Evolutionary conservation across 92 coral and sea anemone genomes (phyloP).

Genomic region (Parazoanthus darwini): DNA sequence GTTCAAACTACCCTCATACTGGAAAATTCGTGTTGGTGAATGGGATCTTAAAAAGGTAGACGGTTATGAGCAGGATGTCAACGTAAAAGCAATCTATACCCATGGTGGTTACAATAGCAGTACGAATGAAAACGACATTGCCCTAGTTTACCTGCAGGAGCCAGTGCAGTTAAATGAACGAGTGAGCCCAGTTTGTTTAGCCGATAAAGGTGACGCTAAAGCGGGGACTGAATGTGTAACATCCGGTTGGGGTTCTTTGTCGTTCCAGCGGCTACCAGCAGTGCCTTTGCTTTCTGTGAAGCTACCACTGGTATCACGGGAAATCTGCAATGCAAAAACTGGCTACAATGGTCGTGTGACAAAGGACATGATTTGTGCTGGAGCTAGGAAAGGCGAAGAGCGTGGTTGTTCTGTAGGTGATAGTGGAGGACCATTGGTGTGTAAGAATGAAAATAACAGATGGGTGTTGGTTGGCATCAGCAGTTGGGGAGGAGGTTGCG

Average conservation of each 20-base stretch:
- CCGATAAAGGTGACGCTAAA: slow-evolving; percentile 43
- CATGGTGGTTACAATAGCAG: slow-evolving; percentile 74
- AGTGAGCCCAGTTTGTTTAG: slow-evolving; percentile 74
- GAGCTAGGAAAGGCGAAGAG: slow-evolving; percentile 51
- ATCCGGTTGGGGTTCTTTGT: slow-evolving; percentile 80
- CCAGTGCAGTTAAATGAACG: slow-evolving; percentile 57
- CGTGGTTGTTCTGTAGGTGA: slow-evolving; percentile 81
- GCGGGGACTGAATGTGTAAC: slow-evolving; percentile 65
- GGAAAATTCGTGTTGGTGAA: slow-evolving; percentile 75
- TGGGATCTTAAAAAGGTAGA: slow-evolving; percentile 67
- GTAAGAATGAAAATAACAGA: slow-evolving; percentile 53
- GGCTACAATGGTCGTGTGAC: slow-evolving; percentile 69
- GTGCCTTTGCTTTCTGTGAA: slow-evolving; percentile 59
- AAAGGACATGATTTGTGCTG: slow-evolving; percentile 82
- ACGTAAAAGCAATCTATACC: slow-evolving; percentile 59
- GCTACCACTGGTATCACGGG: slow-evolving; percentile 69
- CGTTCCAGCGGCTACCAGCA: slow-evolving; percentile 41
- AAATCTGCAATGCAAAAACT: slow-evolving; percentile 53
- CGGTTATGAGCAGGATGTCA: slow-evolving; percentile 58
- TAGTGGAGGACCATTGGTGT: slow-evolving; percentile 89
- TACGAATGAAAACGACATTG: slow-evolving; percentile 78
- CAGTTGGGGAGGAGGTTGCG: slow-evolving; percentile 89
- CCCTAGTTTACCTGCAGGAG: slow-evolving; percentile 68
- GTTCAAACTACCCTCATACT: slow-evolving; percentile 62
- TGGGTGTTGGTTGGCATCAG: slow-evolving; percentile 80